These are phyloP conservation scores for Calephelis perditalis DNA, from an alignment of 2,888 invertebrate species.

Conservation along the genomic window DNA sequence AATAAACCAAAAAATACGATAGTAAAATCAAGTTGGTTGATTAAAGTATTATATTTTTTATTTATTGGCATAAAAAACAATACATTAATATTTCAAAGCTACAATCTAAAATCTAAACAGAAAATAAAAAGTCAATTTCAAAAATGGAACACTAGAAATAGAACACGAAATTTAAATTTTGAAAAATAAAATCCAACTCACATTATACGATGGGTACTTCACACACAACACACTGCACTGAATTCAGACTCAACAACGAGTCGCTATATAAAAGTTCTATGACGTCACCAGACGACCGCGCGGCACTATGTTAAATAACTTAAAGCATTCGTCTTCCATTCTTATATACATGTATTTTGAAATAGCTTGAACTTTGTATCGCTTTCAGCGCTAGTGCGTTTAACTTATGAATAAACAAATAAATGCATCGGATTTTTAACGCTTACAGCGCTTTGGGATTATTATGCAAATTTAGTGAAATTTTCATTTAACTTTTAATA, in stretches of 20 bases:
- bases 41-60: too few relatives aligned
- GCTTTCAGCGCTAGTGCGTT: conserved; percentile 11
- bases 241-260: conserved; percentile 18
- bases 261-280: conserved; percentile 24
- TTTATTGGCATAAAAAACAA: too few relatives aligned
- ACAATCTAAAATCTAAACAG: too few relatives aligned
- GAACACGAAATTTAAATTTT: conserved; percentile 9
- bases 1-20: too few relatives aligned
- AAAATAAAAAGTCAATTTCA: too few relatives aligned
- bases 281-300: conserved; percentile 23
- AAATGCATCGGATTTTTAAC: not conserved
- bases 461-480: too few relatives aligned
- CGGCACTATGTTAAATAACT: conserved; percentile 21
- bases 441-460: not conserved
- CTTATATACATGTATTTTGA: conserved; percentile 28
- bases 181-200: conserved; percentile 26
- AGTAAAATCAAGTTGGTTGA: too few relatives aligned
- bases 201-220: conserved; percentile 19
- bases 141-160: conserved; percentile 1
- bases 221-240: conserved; percentile 29
- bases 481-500: too few relatives aligned
- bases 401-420: conserved; percentile 4
- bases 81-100: too few relatives aligned
- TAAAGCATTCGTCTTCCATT: conserved; percentile 19
- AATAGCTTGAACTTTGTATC: conserved; percentile 23